A percentile compares a stretch with the other conserved stretches of the same genome.
Conservation (phyloP, 2,113 vertebrate species). For the Taurulus bubalis region DNA sequence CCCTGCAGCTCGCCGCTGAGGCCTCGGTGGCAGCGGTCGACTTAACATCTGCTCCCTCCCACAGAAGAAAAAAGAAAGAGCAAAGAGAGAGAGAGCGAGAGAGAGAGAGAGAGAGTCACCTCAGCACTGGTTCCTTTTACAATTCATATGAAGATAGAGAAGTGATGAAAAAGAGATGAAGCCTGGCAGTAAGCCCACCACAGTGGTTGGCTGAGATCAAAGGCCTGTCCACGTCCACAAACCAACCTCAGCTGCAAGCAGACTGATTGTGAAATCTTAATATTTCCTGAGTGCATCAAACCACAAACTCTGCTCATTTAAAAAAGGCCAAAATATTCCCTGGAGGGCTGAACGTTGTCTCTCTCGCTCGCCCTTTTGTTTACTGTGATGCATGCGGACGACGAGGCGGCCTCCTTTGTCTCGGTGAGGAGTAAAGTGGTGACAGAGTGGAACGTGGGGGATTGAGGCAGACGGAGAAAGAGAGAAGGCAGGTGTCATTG, state of each 20-base stretch:
- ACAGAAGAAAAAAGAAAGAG: background rate
- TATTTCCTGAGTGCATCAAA: slow-evolving; percentile 27
- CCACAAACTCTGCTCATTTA: slow-evolving; percentile 15
- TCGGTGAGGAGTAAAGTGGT: background rate
- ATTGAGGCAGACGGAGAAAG: background rate
- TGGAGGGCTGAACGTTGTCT: background rate
- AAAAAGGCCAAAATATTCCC: slow-evolving; percentile 3
- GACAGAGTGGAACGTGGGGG: background rate
- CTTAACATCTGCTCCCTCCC: slow-evolving; percentile 57
- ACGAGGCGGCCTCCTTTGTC: background rate
- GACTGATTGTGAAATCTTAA: slow-evolving; percentile 32
- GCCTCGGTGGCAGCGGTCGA: slow-evolving; percentile 46
- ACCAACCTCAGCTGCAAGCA: slow-evolving; percentile 19
- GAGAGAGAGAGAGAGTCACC: background rate
- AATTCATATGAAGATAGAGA: slow-evolving; percentile 18
- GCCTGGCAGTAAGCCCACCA: slow-evolving; percentile 3
- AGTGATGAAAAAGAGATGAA: slow-evolving; percentile 30
- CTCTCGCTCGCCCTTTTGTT: background rate
- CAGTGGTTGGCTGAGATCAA: slow-evolving; percentile 18
- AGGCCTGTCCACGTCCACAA: slow-evolving; percentile 23
- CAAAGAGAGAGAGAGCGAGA: background rate
- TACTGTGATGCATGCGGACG: background rate
- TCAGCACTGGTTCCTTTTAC: slow-evolving; percentile 20
- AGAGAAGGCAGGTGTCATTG: background rate
- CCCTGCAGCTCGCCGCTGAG: slow-evolving; percentile 44